phyloP scores from a whole-genome alignment of 2,113 vertebrate genomes.

The Neofelis nebulosa region DNA sequence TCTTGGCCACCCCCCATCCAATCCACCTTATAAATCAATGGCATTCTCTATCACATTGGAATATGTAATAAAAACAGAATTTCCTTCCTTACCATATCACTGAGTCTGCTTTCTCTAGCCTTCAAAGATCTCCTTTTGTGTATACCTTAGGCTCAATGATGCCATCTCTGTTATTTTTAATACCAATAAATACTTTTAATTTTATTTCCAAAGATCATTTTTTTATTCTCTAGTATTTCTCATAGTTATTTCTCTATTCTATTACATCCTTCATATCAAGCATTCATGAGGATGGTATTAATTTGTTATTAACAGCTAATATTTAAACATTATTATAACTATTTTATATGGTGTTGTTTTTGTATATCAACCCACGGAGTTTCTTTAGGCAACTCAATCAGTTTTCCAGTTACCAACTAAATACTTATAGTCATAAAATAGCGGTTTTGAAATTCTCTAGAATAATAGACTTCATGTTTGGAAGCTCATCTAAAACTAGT shows the following conservation, averaged over 20 bases:
- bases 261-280: not conserved
- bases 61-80: not conserved
- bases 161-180: not conserved
- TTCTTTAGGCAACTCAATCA: not conserved
- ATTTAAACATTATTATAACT: not conserved
- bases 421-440: not conserved
- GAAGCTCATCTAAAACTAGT: not conserved
- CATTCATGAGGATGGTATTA: not conserved
- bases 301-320: not conserved
- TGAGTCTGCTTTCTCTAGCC: not conserved
- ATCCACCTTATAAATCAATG: not conserved
- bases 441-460: constrained; percentile 19
- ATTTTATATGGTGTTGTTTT: not conserved
- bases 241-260: not conserved
- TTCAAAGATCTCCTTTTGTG: not conserved
- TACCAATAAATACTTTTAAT: not conserved
- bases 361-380: not conserved
- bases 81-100: not conserved
- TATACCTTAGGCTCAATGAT: not conserved
- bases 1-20: not conserved
- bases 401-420: not conserved
- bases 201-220: not conserved
- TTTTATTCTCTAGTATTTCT: not conserved
- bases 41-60: not conserved
- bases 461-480: not conserved